Conservation (phyloP, 2,797 vertebrate genomes). For the Champsocephalus gunnari region DNA sequence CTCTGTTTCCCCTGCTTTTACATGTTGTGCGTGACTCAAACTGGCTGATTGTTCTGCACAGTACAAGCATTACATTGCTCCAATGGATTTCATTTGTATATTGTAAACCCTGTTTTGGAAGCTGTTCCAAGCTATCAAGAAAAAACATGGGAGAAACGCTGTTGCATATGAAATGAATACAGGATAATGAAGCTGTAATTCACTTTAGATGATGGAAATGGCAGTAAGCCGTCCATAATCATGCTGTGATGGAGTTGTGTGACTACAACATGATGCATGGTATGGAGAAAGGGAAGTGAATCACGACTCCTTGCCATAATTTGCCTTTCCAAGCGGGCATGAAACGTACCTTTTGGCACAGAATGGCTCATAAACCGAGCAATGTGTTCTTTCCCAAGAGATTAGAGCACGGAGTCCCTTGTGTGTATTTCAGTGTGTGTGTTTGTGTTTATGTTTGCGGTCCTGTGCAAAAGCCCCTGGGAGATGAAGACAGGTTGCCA, state of each 20-base stretch:
- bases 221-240: conserved; percentile 51
- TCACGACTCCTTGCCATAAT: conserved; percentile 51
- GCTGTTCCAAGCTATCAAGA: conserved; percentile 34
- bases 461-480: conserved; percentile 66
- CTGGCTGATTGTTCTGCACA: conserved; percentile 24
- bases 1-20: conserved; percentile 24
- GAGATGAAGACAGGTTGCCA: conserved; percentile 77
- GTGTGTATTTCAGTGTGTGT: conserved; percentile 46
- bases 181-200: conserved; percentile 61
- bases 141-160: conserved; percentile 39
- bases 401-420: conserved; percentile 55
- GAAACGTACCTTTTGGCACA: conserved; percentile 67
- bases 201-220: conserved; percentile 61
- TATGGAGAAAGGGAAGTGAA: conserved; percentile 45
- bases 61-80: conserved; percentile 17
- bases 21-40: conserved; percentile 11
- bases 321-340: conserved; percentile 54
- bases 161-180: conserved; percentile 46
- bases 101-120: conserved; percentile 31
- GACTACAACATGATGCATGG: conserved; percentile 49
- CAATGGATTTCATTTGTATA: conserved; percentile 48
- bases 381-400: conserved; percentile 64
- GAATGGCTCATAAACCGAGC: conserved; percentile 49
- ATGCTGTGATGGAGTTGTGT: conserved; percentile 53
- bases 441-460: conserved; percentile 66